Conservation (phyloP, 1,140 invertebrate species). For the Arion vulgaris region DNA sequence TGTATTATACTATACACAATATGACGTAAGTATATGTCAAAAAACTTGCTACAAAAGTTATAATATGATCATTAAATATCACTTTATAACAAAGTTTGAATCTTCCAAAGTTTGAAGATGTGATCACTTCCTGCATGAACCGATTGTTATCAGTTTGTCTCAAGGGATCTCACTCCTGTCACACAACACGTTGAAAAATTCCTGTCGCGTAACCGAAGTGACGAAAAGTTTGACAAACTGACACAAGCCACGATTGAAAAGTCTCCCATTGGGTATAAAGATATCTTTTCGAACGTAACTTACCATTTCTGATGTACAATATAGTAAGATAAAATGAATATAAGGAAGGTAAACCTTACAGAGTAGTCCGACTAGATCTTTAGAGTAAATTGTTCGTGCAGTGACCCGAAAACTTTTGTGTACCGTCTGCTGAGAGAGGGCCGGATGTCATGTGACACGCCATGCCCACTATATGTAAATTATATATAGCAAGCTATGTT, state of each 20-base stretch:
- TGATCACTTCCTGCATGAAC: neutral
- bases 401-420: slow-evolving; percentile 22
- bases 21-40: neutral
- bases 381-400: neutral
- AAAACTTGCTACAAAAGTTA: neutral
- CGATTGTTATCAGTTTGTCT: neutral
- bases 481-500: too few species aligned
- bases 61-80: neutral
- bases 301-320: neutral
- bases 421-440: neutral
- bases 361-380: neutral
- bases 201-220: neutral
- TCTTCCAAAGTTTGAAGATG: neutral
- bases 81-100: neutral
- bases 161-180: neutral
- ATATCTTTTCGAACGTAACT: neutral
- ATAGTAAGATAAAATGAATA: neutral
- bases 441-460: slow-evolving; percentile 17
- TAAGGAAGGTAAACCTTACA: neutral
- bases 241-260: neutral
- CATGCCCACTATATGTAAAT: neutral
- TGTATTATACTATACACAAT: neutral
- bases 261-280: neutral
- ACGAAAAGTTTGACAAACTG: neutral
- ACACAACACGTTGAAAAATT: too few species aligned